These are phyloP conservation scores for Silurus meridionalis DNA, from an alignment of 2,113 vertebrate genomes.

Conservation along the genomic window DNA sequence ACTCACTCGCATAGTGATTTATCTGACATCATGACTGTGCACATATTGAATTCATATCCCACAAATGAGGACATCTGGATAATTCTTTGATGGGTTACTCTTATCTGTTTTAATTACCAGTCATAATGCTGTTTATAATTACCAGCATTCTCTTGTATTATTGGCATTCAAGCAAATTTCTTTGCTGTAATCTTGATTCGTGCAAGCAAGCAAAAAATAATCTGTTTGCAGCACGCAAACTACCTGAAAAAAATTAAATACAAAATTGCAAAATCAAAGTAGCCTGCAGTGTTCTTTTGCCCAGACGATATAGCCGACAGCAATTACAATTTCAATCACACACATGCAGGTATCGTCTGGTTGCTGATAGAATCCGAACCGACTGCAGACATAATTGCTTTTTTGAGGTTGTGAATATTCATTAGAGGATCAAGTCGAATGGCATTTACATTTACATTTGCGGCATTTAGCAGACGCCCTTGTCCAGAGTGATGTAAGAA, in stretches of 20 bases:
- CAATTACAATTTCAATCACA: conserved; percentile 26
- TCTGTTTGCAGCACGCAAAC: not conserved
- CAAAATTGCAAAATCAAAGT: not conserved
- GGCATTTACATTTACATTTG: too few species aligned
- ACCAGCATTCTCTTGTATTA: not conserved
- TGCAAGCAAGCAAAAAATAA: not conserved
- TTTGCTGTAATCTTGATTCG: not conserved
- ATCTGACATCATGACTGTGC: conserved; percentile 32
- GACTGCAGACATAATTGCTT: conserved; percentile 46
- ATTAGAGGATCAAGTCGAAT: conserved; percentile 25
- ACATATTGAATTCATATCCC: conserved; percentile 36
- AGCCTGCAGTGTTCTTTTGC: not conserved
- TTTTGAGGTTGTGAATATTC: conserved; percentile 50
- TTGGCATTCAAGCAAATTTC: not conserved
- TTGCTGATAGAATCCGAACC: conserved; percentile 27
- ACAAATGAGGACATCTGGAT: conserved; percentile 41
- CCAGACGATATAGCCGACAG: not conserved
- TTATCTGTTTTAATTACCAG: conserved; percentile 25
- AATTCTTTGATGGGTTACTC: not conserved
- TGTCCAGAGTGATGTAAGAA: too few species aligned
- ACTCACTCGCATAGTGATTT: conserved; percentile 21
- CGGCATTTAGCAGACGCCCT: too few species aligned
- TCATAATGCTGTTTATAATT: conserved; percentile 1
- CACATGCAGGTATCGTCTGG: conserved; percentile 8
- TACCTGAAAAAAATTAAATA: not conserved